Evolutionary conservation across 2,888 invertebrate species (phyloP).

Genomic region (Papilio elwesi): DNA sequence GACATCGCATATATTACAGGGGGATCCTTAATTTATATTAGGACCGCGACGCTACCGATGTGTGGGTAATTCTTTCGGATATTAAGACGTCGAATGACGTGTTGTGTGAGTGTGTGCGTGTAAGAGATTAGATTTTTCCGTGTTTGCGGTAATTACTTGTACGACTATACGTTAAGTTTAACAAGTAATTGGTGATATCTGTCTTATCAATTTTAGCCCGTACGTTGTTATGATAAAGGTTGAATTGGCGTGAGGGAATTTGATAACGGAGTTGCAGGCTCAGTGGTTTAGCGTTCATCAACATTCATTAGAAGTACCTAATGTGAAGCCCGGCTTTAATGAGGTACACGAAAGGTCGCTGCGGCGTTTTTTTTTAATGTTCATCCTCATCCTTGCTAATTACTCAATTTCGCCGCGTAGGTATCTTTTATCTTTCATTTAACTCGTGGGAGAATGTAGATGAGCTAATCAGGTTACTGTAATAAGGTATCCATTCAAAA

Average conservation of each 20-base stretch:
- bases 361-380: constrained; percentile 36
- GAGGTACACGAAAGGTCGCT: constrained; percentile 54
- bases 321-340: constrained; percentile 66
- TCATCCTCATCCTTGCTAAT: constrained; percentile 37
- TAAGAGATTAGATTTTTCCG: constrained; percentile 80
- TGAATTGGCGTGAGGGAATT: constrained; percentile 27
- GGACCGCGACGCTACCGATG: constrained; percentile 50
- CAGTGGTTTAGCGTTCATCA: constrained; percentile 40
- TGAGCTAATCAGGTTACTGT: constrained; percentile 24
- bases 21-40: constrained; percentile 75
- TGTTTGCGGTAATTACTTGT: constrained; percentile 75
- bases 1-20: constrained; percentile 63
- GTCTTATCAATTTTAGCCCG: constrained; percentile 25
- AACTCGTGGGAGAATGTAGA: constrained; percentile 11
- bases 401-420: constrained; percentile 35
- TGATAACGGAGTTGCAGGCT: constrained; percentile 30
- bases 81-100: constrained; percentile 49
- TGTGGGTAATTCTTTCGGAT: constrained; percentile 55
- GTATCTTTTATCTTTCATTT: constrained; percentile 22
- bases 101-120: constrained; percentile 54
- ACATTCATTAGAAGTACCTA: constrained; percentile 50
- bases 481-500: background rate
- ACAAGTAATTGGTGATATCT: constrained; percentile 25
- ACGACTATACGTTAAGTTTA: constrained; percentile 44
- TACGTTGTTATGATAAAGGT: constrained; percentile 27